A percentile compares a stretch with the other conserved stretches of the same genome.
Evolutionary conservation across 2,113 vertebrate species (phyloP).

Genomic region (Psittacara wagleri): DNA sequence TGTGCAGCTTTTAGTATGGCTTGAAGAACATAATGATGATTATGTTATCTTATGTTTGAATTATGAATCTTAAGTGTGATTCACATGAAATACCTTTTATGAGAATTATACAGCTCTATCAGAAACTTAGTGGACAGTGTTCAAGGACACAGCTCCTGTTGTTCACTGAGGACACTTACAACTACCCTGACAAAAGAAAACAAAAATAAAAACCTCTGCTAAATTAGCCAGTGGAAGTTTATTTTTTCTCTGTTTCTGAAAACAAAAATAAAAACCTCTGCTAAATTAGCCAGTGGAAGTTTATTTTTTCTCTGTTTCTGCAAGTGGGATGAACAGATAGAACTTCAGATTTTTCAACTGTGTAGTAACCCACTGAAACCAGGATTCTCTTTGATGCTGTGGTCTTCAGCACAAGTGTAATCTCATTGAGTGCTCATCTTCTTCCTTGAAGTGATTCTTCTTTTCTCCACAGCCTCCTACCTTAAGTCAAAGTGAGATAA

Average conservation of each 20-base stretch:
- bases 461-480: background rate
- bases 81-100: background rate
- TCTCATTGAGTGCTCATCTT: background rate
- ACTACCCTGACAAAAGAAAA: background rate
- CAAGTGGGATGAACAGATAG: background rate
- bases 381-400: background rate
- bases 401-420: background rate
- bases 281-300: background rate
- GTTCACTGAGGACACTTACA: background rate
- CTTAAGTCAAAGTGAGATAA: background rate
- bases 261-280: background rate
- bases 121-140: background rate
- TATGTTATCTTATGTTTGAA: too few species aligned
- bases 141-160: background rate
- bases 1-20: background rate
- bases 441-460: background rate
- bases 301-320: background rate
- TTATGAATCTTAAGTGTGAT: background rate
- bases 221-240: background rate
- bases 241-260: background rate
- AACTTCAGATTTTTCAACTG: background rate
- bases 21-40: background rate
- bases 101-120: background rate
- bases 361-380: background rate
- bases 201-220: background rate